phyloP scores from a whole-genome alignment of 2,888 invertebrate species.

The Pristionchus fissidentatus region DNA sequence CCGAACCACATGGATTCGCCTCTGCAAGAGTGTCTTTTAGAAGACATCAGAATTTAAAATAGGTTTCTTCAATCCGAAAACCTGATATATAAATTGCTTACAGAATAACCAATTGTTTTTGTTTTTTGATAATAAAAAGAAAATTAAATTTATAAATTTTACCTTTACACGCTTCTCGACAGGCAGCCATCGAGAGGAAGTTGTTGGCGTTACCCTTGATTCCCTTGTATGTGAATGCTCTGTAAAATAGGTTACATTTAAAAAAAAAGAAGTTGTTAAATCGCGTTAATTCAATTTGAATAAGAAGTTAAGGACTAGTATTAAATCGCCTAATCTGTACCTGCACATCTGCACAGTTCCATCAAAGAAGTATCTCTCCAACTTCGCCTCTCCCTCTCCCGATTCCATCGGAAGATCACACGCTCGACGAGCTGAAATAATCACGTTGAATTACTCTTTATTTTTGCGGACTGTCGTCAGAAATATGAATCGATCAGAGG shows the following conservation, averaged over 20 bases:
- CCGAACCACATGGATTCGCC: constrained; percentile 70
- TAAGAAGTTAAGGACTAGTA: neutral
- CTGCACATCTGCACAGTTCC: constrained; percentile 58
- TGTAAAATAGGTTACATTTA: too few species aligned
- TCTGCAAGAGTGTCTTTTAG: constrained; percentile 52
- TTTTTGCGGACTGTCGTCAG: neutral
- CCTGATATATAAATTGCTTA: neutral
- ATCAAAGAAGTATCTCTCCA: constrained; percentile 68
- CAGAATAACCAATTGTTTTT: neutral
- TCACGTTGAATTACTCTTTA: neutral
- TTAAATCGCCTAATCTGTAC: neutral
- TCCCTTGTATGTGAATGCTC: constrained; percentile 66
- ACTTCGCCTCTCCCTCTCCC: constrained; percentile 63
- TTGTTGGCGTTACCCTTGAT: constrained; percentile 71
- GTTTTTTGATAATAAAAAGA: neutral
- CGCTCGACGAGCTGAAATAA: constrained; percentile 39
- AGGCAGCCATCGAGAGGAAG: constrained; percentile 67
- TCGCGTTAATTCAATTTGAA: neutral
- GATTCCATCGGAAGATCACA: constrained; percentile 62
- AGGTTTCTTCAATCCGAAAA: neutral
- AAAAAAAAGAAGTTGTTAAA: neutral
- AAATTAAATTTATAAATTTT: too few species aligned
- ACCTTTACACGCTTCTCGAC: constrained; percentile 68
- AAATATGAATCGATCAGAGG: neutral
- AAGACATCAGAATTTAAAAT: neutral